Evolutionary conservation across 2,797 vertebrate species (phyloP).

Genomic region (Cheirogaleus major): DNA sequence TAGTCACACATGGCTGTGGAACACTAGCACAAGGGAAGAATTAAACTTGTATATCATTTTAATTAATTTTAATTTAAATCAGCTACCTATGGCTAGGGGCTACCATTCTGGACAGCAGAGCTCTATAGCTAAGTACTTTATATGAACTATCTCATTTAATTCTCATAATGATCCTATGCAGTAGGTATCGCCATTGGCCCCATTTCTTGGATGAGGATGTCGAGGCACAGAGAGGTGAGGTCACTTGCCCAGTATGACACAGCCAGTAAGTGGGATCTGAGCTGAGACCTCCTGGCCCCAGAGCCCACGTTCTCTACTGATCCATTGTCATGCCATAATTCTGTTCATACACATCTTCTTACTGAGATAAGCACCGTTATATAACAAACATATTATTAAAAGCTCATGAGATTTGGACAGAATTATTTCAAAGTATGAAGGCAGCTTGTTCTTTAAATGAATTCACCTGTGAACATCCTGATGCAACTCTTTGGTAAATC

Average conservation of each 20-base stretch:
- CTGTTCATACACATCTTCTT: not conserved
- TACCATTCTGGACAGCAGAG: not conserved
- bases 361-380: not conserved
- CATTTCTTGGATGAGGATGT: not conserved
- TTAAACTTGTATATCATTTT: not conserved
- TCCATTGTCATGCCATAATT: not conserved
- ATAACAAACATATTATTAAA: constrained; percentile 13
- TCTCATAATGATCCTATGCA: not conserved
- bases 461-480: not conserved
- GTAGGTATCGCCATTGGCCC: not conserved
- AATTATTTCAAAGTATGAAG: not conserved
- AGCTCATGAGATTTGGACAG: not conserved
- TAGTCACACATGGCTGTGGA: not conserved
- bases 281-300: not conserved
- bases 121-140: not conserved
- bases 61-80: not conserved
- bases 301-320: not conserved
- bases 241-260: not conserved
- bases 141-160: not conserved
- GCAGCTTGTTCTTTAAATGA: not conserved
- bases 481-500: not conserved
- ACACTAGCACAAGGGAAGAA: not conserved
- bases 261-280: not conserved
- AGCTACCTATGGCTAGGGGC: not conserved
- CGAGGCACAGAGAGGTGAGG: not conserved